Evolutionary conservation across 2,797 vertebrate species (phyloP).

Genomic region (Acanthornis magna): DNA sequence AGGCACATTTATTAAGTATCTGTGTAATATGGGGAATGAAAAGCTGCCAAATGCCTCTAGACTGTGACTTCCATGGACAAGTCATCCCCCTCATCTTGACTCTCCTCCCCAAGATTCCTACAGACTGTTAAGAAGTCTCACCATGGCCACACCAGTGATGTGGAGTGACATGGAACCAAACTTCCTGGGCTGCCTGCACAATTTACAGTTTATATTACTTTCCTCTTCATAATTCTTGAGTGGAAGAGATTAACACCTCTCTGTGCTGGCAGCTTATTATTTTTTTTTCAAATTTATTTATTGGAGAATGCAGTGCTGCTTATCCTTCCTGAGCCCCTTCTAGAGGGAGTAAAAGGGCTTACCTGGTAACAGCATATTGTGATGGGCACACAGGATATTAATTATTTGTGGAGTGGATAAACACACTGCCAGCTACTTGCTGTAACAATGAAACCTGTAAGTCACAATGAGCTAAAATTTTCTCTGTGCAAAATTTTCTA

Average conservation of each 20-base stretch:
- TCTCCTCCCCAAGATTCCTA: background rate
- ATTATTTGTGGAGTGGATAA: slow-evolving; percentile 6
- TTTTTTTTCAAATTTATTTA: background rate
- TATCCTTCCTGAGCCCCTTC: background rate
- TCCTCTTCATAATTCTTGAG: background rate
- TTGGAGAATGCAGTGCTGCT: background rate
- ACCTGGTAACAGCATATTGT: background rate
- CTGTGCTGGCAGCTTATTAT: background rate
- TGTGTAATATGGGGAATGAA: background rate
- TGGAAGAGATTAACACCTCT: slow-evolving; percentile 9
- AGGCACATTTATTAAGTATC: background rate
- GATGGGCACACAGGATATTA: background rate
- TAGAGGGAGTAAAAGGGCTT: background rate
- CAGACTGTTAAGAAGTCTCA: slow-evolving; percentile 17
- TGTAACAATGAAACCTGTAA: slow-evolving; percentile 1
- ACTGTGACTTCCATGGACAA: slow-evolving; percentile 29
- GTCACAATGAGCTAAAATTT: slow-evolving; percentile 16
- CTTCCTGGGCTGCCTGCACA: background rate
- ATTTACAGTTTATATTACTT: slow-evolving; percentile 45
- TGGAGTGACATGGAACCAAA: background rate
- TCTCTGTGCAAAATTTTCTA: background rate
- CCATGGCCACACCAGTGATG: background rate
- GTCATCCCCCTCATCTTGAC: background rate
- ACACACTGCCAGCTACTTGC: background rate
- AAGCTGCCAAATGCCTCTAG: background rate